phyloP scores from a whole-genome alignment of 2,113 vertebrate genomes.

The Sorex fumeus region DNA sequence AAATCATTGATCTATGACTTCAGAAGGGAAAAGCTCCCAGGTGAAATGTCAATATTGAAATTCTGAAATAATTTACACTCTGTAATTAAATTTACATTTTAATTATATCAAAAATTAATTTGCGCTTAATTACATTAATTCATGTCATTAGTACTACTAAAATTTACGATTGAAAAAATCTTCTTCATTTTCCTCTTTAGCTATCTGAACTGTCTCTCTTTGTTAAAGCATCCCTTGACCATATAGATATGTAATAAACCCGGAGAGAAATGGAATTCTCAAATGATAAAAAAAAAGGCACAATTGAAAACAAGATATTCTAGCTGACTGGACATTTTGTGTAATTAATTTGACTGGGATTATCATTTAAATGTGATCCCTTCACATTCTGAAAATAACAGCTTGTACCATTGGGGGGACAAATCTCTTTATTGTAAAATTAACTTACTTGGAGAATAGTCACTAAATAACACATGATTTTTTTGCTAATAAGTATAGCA shows the following conservation, averaged over 20 bases:
- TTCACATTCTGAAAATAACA: not conserved
- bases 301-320: conserved; percentile 7
- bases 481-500: not conserved
- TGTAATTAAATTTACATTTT: not conserved
- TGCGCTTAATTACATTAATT: conserved; percentile 60
- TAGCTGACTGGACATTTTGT: not conserved
- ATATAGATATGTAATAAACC: not conserved
- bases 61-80: not conserved
- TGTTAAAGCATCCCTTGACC: not conserved
- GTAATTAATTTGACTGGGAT: not conserved
- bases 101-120: conserved; percentile 60
- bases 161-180: conserved; percentile 28
- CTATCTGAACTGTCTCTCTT: not conserved
- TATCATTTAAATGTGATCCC: not conserved
- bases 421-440: conserved; percentile 3
- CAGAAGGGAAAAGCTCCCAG: conserved; percentile 32
- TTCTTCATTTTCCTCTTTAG: conserved; percentile 32
- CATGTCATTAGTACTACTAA: conserved; percentile 27
- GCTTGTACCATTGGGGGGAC: not conserved
- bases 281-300: not conserved
- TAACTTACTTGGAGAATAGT: not conserved
- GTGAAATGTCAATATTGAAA: not conserved
- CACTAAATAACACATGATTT: not conserved
- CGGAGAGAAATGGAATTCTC: conserved; percentile 16
- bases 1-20: not conserved